These are phyloP conservation scores for Intellagama lesueurii DNA, from an alignment of 2,797 vertebrate species.

Conservation along the genomic window DNA sequence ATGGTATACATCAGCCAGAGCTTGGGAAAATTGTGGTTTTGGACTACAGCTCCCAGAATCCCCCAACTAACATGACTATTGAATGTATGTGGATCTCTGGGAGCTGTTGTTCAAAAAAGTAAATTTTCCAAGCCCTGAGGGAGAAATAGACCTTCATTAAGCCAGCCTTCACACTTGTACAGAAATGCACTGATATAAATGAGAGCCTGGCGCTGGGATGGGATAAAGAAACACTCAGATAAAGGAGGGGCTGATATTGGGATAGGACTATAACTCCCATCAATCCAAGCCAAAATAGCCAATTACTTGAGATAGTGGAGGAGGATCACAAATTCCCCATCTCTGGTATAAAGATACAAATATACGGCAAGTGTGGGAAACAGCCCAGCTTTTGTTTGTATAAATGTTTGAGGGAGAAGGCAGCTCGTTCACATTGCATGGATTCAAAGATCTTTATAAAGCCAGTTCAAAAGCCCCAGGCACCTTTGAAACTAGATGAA, in stretches of 20 bases:
- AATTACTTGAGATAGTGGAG: background rate
- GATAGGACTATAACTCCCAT: background rate
- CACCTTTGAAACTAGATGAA: background rate
- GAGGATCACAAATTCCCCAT: background rate
- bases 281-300: background rate
- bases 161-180: too few relatives aligned
- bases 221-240: background rate
- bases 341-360: background rate
- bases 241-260: background rate
- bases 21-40: too few relatives aligned
- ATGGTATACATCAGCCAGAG: too few relatives aligned
- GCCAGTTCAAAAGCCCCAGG: background rate
- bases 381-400: background rate
- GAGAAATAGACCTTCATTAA: background rate
- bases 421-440: background rate
- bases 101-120: too few relatives aligned
- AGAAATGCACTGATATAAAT: background rate
- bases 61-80: too few relatives aligned
- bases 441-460: background rate
- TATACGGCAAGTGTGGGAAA: background rate
- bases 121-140: too few relatives aligned
- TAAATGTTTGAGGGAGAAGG: background rate
- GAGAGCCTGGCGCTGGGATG: background rate
- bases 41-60: too few relatives aligned
- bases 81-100: too few relatives aligned